Conservation (phyloP, 1,140 invertebrate species). For the Papilio aristodemus region DNA sequence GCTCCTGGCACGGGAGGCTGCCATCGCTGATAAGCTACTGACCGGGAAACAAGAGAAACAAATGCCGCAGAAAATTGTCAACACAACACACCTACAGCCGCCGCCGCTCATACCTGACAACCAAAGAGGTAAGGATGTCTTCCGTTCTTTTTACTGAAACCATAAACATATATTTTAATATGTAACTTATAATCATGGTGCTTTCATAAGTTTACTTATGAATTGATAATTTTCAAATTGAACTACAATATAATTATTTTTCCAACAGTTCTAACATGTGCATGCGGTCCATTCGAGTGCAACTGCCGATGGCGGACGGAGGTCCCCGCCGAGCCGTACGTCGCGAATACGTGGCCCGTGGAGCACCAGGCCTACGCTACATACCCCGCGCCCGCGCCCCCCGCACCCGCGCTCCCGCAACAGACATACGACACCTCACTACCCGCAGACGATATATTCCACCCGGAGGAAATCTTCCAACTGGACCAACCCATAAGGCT, state of each 20-base stretch:
- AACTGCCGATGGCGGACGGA: conserved; percentile 68
- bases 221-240: background rate
- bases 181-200: no score
- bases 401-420: conserved; percentile 44
- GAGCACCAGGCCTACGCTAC: conserved; percentile 55
- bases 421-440: conserved; percentile 69
- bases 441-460: conserved; percentile 85
- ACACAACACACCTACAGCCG: conserved; percentile 59
- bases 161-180: no score
- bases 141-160: no score
- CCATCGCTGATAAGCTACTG: conserved; percentile 84
- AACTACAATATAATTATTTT: conserved; percentile 30
- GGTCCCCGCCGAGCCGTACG: conserved; percentile 51
- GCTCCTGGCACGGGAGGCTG: conserved; percentile 86
- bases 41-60: conserved; percentile 67
- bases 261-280: conserved; percentile 56
- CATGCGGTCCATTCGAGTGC: conserved; percentile 70
- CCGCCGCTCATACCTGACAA: conserved; percentile 72
- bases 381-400: conserved; percentile 51
- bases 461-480: conserved; percentile 89
- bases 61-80: conserved; percentile 51
- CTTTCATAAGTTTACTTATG: no score
- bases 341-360: conserved; percentile 53
- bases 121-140: conserved; percentile 59
- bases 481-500: conserved; percentile 86